Conservation (phyloP, 1,140 invertebrate species). For the Sycophila sp. region DNA sequence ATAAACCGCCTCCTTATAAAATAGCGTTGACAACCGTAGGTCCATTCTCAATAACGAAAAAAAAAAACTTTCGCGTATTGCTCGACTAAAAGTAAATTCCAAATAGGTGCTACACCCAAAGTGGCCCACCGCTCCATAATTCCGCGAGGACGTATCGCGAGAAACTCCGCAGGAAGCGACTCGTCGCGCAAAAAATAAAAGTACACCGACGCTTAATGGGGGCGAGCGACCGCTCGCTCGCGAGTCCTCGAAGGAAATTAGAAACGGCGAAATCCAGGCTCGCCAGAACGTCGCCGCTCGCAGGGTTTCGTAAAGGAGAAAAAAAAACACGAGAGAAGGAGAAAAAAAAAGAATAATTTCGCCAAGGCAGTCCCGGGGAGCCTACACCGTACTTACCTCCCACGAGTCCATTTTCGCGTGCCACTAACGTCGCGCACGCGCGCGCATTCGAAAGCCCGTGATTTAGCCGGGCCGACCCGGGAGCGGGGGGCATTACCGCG, state of each 20-base stretch:
- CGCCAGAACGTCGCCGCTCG: not conserved
- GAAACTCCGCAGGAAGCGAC: too few relatives aligned
- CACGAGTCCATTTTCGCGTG: slow-evolving; percentile 23
- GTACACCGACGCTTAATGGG: too few relatives aligned
- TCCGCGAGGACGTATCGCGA: too few relatives aligned
- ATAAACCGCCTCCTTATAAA: too few relatives aligned
- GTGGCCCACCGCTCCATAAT: too few relatives aligned
- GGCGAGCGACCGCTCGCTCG: not conserved
- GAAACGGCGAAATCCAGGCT: slow-evolving; percentile 25
- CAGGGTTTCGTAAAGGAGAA: slow-evolving; percentile 25
- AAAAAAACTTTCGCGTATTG: too few relatives aligned
- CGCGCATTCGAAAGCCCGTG: slow-evolving; percentile 23
- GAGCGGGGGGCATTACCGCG: not conserved
- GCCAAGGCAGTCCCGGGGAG: not conserved
- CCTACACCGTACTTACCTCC: not conserved
- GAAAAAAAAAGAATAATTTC: slow-evolving; percentile 33
- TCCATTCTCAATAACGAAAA: too few relatives aligned
- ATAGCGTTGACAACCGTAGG: too few relatives aligned
- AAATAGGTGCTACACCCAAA: too few relatives aligned
- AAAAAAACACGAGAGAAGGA: too few relatives aligned
- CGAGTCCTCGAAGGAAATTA: slow-evolving; percentile 20
- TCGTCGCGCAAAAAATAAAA: too few relatives aligned
- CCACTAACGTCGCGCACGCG: slow-evolving; percentile 23
- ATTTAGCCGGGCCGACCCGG: slow-evolving; percentile 13
- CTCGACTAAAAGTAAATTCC: too few relatives aligned